A percentile compares a stretch with the other conserved stretches of the same genome.
These are phyloP conservation scores for Pseudorectes ferrugineus DNA, from an alignment of 2,113 vertebrate species.

Conservation along the genomic window DNA sequence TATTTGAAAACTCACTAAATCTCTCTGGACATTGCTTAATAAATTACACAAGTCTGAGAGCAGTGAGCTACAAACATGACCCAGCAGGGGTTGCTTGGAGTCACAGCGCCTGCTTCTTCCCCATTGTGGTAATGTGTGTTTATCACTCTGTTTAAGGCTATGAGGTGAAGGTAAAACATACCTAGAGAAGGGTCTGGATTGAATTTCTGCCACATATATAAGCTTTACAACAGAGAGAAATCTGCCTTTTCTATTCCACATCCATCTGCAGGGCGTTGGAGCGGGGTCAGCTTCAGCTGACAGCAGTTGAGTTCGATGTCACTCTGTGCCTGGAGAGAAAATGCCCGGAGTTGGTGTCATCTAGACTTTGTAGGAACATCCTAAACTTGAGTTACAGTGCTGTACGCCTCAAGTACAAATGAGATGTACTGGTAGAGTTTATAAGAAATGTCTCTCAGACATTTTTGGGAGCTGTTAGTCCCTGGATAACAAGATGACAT, in stretches of 20 bases:
- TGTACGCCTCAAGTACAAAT: not conserved
- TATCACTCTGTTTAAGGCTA: not conserved
- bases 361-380: not conserved
- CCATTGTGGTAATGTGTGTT: not conserved
- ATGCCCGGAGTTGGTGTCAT: not conserved
- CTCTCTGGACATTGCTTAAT: not conserved
- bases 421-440: not conserved
- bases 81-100: not conserved
- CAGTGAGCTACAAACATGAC: not conserved
- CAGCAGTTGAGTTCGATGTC: fast-evolving
- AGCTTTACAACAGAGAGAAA: not conserved
- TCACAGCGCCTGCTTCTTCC: not conserved
- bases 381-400: not conserved
- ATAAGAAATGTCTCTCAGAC: not conserved
- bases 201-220: not conserved
- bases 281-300: not conserved
- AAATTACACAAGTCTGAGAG: not conserved
- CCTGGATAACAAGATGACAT: fast-evolving
- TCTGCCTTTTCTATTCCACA: not conserved
- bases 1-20: not conserved
- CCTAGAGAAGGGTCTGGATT: not conserved
- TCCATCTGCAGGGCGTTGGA: not conserved
- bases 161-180: not conserved
- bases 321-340: not conserved
- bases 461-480: not conserved